Base-by-base conservation (phyloP, 1,140 invertebrate genomes). In the Drosophila suzukii region DNA sequence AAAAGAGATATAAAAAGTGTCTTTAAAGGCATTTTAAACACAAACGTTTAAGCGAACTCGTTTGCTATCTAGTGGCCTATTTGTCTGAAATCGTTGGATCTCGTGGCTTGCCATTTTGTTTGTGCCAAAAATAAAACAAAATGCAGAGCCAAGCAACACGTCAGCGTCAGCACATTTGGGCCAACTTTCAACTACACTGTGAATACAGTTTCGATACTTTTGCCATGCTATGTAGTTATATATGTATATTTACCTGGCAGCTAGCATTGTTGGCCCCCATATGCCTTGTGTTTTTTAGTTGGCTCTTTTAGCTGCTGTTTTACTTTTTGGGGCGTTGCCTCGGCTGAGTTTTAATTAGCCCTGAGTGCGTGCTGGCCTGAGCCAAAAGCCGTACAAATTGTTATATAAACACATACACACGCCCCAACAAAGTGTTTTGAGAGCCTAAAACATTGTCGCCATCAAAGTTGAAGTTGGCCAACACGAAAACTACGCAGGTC, bases 351-450 rank as follows among this genome's bases (percentile, higher is more conserved):
- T 86, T 86, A 86, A 86, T 86, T 86, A 86, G 83, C 75, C 79
- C 82, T 88, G 83, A 86, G 83, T 89, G 83, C 83, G 83, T 89
- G 83, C 56, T 54, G 49, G 57, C 50, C 39, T 46, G 53, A 66
- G 67, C 72, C 82, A 77, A 83, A 84, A 84, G 81, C 82, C 82
- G 80, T 78, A 86, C 84, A 88, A 86, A 89, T 86, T 77, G 83
- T 86, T 86, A 86, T 76, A 79, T 88, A 89, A 86, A 62, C 75
- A 76, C 84, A 83, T 68, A 75, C 82, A 68, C 72, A 70, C 43
- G 53, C 38, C 75, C 74, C 57, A 83, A 73, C 83, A 83, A 88
- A 89, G 59, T 76, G 79, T 73, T 88, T 83, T 76, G 68, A 83
- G 83, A 20, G 71, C 51, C 83, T 73, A 73, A 83, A 88, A 76